These are phyloP conservation scores for Brachionus plicatilis DNA, from an alignment of 1,140 invertebrate species.

Conservation along the genomic window DNA sequence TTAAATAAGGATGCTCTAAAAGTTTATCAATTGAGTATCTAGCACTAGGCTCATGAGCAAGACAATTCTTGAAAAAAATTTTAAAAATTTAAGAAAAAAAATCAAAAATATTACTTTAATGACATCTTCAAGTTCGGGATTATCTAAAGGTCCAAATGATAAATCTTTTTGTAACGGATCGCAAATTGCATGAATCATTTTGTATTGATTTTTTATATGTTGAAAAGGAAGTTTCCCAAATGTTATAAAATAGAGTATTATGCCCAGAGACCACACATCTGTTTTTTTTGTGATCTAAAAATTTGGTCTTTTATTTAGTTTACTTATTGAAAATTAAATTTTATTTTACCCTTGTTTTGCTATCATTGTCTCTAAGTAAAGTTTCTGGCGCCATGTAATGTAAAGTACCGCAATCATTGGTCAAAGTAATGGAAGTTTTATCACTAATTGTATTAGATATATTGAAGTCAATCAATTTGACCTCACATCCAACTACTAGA, in stretches of 20 bases:
- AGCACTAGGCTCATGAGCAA: slow-evolving; percentile 65
- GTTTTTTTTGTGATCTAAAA: slow-evolving; percentile 78
- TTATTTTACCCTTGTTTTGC: slow-evolving; percentile 16
- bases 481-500: slow-evolving; percentile 72
- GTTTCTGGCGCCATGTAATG: slow-evolving; percentile 96
- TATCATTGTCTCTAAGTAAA: slow-evolving; percentile 59
- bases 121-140: slow-evolving; percentile 51
- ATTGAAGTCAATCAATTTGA: slow-evolving; percentile 96
- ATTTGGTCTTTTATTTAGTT: not conserved
- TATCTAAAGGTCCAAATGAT: slow-evolving; percentile 62
- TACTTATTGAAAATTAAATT: slow-evolving; percentile 41
- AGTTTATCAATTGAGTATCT: slow-evolving; percentile 69
- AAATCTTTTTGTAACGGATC: slow-evolving; percentile 68
- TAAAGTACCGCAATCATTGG: slow-evolving; percentile 72
- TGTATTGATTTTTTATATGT: slow-evolving; percentile 67
- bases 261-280: slow-evolving; percentile 94
- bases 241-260: slow-evolving; percentile 86
- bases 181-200: slow-evolving; percentile 75
- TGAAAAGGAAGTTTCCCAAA: slow-evolving; percentile 86
- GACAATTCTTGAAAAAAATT: slow-evolving; percentile 59
- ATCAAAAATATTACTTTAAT: slow-evolving; percentile 47
- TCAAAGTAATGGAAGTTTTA: slow-evolving; percentile 79
- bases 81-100: not conserved
- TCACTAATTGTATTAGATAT: slow-evolving; percentile 85
- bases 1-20: slow-evolving; percentile 64